phyloP scores from a whole-genome alignment of 1,140 invertebrate genomes.

The Berghia stephanieae region DNA sequence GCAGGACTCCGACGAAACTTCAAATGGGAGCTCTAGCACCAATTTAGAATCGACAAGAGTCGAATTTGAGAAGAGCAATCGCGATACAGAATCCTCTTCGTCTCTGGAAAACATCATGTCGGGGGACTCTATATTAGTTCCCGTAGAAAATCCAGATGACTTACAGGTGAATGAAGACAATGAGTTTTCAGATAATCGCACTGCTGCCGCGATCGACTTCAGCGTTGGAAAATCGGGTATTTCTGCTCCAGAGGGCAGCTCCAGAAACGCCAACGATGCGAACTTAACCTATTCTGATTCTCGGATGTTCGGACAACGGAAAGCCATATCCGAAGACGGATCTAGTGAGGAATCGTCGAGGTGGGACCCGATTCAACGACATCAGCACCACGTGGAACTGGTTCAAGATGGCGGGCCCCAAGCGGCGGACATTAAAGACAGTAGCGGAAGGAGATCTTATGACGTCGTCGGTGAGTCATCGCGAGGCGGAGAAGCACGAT shows the following conservation, averaged over 20 bases:
- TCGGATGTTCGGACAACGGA: too few relatives aligned
- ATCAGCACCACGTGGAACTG: not conserved
- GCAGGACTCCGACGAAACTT: slow-evolving; percentile 10
- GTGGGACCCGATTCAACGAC: too few relatives aligned
- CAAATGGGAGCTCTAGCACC: not conserved
- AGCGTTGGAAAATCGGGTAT: not conserved
- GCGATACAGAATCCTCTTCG: not conserved
- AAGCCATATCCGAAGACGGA: too few relatives aligned
- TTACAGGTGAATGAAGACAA: too few relatives aligned
- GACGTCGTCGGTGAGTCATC: not conserved
- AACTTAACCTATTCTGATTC: too few relatives aligned
- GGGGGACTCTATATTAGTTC: slow-evolving; percentile 16
- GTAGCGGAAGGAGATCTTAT: not conserved
- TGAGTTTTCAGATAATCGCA: too few relatives aligned
- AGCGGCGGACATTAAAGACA: not conserved
- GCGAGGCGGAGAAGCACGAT: slow-evolving; percentile 14
- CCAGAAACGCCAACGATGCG: not conserved
- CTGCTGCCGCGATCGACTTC: not conserved
- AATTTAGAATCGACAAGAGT: not conserved
- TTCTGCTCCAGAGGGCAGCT: not conserved
- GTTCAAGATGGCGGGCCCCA: not conserved
- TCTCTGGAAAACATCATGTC: slow-evolving; percentile 30
- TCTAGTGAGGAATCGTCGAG: too few relatives aligned
- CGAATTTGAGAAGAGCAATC: not conserved
- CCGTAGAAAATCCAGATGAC: slow-evolving; percentile 9